Evolutionary conservation across 2,888 invertebrate species (phyloP).

Genomic region (Muscina levida): DNA sequence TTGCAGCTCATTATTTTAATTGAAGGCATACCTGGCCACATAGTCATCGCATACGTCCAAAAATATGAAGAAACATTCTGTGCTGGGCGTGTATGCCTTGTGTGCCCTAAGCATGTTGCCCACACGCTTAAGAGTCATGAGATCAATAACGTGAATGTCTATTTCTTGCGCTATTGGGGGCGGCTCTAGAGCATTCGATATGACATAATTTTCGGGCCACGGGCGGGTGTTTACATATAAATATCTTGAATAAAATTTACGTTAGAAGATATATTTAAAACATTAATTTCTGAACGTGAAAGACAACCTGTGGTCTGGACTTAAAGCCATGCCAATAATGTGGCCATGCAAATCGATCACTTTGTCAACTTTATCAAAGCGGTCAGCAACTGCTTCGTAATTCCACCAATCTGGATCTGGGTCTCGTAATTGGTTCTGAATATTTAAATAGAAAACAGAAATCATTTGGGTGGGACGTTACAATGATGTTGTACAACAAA

Average conservation of each 20-base stretch:
- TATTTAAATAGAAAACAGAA: slow-evolving; percentile 15
- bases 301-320: slow-evolving; percentile 87
- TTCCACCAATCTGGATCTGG: slow-evolving; percentile 85
- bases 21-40: slow-evolving; percentile 85
- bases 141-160: slow-evolving; percentile 92
- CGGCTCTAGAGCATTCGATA: slow-evolving; percentile 88
- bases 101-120: slow-evolving; percentile 89
- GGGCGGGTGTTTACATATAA: slow-evolving; percentile 91
- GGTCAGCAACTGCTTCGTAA: slow-evolving; percentile 85
- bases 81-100: slow-evolving; percentile 90
- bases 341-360: slow-evolving; percentile 91
- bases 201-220: slow-evolving; percentile 89
- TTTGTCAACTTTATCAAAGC: slow-evolving; percentile 88
- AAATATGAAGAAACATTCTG: slow-evolving; percentile 93
- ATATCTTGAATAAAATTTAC: slow-evolving; percentile 81
- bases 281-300: neutral
- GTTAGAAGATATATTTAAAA: too few species aligned
- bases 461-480: neutral
- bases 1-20: neutral
- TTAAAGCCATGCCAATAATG: slow-evolving; percentile 92
- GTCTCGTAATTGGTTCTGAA: slow-evolving; percentile 77
- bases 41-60: slow-evolving; percentile 90
- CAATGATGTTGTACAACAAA: slow-evolving; percentile 34
- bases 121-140: slow-evolving; percentile 87
- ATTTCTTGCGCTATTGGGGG: slow-evolving; percentile 93